phyloP scores from a whole-genome alignment of 2,888 invertebrate species.

The Agrotis exclamationis region DNA sequence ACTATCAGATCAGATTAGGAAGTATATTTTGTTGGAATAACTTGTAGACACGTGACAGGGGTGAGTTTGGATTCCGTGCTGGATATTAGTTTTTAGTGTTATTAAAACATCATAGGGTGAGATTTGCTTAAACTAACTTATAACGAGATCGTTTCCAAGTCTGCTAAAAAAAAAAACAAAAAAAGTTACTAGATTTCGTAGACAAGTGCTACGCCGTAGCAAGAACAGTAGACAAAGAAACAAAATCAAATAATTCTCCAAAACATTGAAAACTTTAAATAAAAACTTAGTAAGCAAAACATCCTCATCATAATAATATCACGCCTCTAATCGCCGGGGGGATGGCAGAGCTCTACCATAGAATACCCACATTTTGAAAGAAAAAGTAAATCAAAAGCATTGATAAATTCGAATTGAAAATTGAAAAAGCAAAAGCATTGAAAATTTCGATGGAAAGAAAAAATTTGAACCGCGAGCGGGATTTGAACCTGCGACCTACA shows the following conservation, averaged over 20 bases:
- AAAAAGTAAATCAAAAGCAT: neutral
- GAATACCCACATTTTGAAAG: too few species aligned
- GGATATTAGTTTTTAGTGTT: slow-evolving; percentile 38
- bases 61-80: slow-evolving; percentile 35
- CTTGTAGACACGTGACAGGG: slow-evolving; percentile 57
- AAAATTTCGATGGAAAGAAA: too few species aligned
- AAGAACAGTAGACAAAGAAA: neutral
- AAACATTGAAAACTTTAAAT: too few species aligned
- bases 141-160: neutral
- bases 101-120: slow-evolving; percentile 12
- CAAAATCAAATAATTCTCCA: too few species aligned
- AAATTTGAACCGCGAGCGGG: too few species aligned
- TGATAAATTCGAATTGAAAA: too few species aligned
- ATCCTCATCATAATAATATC: too few species aligned
- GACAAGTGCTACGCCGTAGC: slow-evolving; percentile 25
- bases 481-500: too few species aligned
- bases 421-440: too few species aligned
- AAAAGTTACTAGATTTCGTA: neutral
- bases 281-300: too few species aligned
- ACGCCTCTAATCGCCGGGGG: too few species aligned
- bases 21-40: slow-evolving; percentile 66
- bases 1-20: slow-evolving; percentile 79
- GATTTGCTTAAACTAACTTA: neutral
- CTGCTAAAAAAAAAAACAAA: neutral
- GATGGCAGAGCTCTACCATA: too few species aligned